Conservation (phyloP, 1,140 invertebrate species). For the Plectrocnemia conspersa region DNA sequence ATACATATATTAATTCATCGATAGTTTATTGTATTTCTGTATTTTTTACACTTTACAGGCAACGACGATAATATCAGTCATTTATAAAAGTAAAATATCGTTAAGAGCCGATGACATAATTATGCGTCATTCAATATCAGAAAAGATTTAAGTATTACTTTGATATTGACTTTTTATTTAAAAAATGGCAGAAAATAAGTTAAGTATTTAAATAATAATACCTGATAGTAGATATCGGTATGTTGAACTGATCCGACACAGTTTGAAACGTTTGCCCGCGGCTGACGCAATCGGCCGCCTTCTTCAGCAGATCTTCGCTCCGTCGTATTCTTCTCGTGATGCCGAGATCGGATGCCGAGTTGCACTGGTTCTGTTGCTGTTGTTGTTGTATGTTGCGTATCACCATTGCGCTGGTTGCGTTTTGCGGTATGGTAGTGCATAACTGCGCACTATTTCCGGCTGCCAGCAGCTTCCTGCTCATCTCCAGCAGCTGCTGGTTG, state of each 20-base stretch:
- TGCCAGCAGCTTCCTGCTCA: slow-evolving; percentile 33
- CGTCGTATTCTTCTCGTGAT: slow-evolving; percentile 54
- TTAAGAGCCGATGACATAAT: no score
- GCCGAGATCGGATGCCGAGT: slow-evolving; percentile 11
- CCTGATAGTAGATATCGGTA: slow-evolving; percentile 77
- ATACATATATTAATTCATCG: no score
- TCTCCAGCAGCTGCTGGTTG: slow-evolving; percentile 32
- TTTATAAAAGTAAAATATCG: no score
- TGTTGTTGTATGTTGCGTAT: neutral
- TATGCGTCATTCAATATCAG: no score
- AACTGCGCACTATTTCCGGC: slow-evolving; percentile 19
- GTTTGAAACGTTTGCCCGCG: slow-evolving; percentile 77
- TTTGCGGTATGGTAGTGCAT: neutral
- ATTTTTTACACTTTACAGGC: no score
- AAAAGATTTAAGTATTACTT: no score
- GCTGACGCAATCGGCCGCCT: slow-evolving; percentile 73
- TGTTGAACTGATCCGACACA: slow-evolving; percentile 77
- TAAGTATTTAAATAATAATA: slow-evolving; percentile 34
- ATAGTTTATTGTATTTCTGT: no score
- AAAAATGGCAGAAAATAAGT: neutral
- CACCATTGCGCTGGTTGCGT: neutral
- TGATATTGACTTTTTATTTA: no score
- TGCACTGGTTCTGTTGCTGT: slow-evolving; percentile 10
- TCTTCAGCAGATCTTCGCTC: slow-evolving; percentile 67
- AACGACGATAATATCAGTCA: no score